Conservation (phyloP, 2,888 invertebrate species). For the Eucera pruinosa region DNA sequence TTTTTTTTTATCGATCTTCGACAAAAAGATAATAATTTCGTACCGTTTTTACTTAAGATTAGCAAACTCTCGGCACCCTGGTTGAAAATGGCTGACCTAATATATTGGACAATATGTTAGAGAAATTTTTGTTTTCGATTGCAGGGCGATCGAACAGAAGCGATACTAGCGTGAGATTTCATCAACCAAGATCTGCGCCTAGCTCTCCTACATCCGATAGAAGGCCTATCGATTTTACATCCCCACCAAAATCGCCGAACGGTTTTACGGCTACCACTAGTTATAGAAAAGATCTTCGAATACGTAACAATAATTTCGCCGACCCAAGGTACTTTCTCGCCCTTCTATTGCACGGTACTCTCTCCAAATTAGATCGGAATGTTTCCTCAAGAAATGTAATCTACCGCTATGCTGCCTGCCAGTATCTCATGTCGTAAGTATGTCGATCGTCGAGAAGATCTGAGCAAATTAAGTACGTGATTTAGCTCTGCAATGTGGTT, state of each 20-base stretch:
- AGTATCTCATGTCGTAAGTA: not conserved
- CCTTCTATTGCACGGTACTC: constrained; percentile 4
- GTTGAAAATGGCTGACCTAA: too few relatives aligned
- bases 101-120: too few relatives aligned
- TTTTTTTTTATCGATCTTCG: too few relatives aligned
- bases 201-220: constrained; percentile 88
- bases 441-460: too few relatives aligned
- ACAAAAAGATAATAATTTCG: too few relatives aligned
- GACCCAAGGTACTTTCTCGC: constrained; percentile 77
- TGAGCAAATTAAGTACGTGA: too few relatives aligned
- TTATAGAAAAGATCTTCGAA: constrained; percentile 81
- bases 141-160: constrained; percentile 79
- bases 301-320: constrained; percentile 79
- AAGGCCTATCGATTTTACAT: constrained; percentile 83
- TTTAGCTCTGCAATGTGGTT: too few relatives aligned
- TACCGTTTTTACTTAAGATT: too few relatives aligned
- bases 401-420: not conserved
- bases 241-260: constrained; percentile 81
- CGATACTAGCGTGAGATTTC: constrained; percentile 78
- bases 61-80: too few relatives aligned
- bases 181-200: constrained; percentile 87
- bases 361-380: too few relatives aligned
- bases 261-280: constrained; percentile 81
- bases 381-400: too few relatives aligned
- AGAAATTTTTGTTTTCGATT: too few relatives aligned